A percentile compares a stretch with the other conserved stretches of the same genome.
Evolutionary conservation across 2,113 vertebrate species (phyloP).

Genomic region (Corythornis cristatus): DNA sequence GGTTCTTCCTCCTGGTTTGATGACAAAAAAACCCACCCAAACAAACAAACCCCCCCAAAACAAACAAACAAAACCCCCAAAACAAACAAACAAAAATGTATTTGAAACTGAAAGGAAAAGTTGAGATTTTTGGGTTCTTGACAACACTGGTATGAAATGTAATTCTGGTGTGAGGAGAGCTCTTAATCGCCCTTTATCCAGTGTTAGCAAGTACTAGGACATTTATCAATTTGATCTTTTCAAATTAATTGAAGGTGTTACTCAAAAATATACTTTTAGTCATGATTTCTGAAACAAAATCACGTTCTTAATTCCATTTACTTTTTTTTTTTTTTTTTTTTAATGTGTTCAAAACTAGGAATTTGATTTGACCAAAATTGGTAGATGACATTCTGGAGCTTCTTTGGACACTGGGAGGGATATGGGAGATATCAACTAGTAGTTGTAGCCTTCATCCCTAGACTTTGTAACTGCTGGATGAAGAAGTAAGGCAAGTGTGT

Average conservation of each 20-base stretch:
- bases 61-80: background rate
- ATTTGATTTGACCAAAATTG: background rate
- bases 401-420: background rate
- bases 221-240: background rate
- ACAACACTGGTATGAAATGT: background rate
- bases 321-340: background rate
- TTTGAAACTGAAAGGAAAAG: background rate
- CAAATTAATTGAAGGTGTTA: background rate
- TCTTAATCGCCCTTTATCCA: background rate
- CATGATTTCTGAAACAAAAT: background rate
- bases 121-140: background rate
- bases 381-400: background rate
- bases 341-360: background rate
- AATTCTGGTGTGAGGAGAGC: background rate
- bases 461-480: background rate
- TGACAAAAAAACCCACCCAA: background rate
- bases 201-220: background rate
- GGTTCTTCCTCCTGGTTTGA: background rate
- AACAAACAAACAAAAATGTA: background rate
- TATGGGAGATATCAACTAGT: background rate
- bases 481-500: background rate
- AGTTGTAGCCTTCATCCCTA: background rate
- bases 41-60: background rate
- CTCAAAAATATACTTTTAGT: background rate
- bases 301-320: background rate